These are phyloP conservation scores for Matsumyia berberina DNA, from an alignment of 2,888 invertebrate genomes.

Conservation along the genomic window DNA sequence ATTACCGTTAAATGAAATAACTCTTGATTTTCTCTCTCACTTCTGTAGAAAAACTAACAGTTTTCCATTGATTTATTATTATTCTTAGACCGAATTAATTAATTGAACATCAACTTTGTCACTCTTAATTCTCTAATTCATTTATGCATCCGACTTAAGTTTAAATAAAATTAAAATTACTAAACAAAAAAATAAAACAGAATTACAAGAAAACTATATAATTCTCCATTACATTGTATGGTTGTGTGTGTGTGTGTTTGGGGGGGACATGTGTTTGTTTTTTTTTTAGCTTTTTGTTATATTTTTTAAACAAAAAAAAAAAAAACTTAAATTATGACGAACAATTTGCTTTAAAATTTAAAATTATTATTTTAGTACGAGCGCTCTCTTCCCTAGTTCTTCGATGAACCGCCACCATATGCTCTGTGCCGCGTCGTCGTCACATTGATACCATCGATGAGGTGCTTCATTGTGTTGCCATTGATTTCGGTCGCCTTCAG, in stretches of 20 bases:
- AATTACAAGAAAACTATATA: conserved; percentile 16
- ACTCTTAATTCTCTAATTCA: conserved; percentile 75
- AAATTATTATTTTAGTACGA: conserved; percentile 37
- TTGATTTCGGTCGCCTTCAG: conserved; percentile 79
- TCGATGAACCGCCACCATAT: conserved; percentile 79
- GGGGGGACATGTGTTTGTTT: conserved; percentile 31
- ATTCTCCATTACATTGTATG: conserved; percentile 61
- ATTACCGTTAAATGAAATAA: conserved; percentile 3
- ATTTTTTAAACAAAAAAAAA: conserved; percentile 45
- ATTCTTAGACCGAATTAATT: conserved; percentile 40
- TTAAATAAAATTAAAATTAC: conserved; percentile 66
- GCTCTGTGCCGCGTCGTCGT: conserved; percentile 82
- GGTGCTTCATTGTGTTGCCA: conserved; percentile 79
- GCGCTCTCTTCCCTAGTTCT: conserved; percentile 56
- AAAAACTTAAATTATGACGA: conserved; percentile 71
- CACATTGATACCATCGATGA: conserved; percentile 75
- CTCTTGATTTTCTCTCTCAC: conserved; percentile 1
- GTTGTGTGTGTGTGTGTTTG: conserved; percentile 57
- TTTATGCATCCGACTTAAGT: conserved; percentile 68
- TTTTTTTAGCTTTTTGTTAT: conserved; percentile 32
- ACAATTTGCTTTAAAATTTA: conserved; percentile 58
- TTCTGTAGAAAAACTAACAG: conserved; percentile 33
- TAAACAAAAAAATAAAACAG: conserved; percentile 28
- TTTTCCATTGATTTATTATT: conserved; percentile 35
- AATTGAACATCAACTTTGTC: conserved; percentile 66